phyloP scores from a whole-genome alignment of 2,113 vertebrate species.

The Neodon shergylaensis region DNA sequence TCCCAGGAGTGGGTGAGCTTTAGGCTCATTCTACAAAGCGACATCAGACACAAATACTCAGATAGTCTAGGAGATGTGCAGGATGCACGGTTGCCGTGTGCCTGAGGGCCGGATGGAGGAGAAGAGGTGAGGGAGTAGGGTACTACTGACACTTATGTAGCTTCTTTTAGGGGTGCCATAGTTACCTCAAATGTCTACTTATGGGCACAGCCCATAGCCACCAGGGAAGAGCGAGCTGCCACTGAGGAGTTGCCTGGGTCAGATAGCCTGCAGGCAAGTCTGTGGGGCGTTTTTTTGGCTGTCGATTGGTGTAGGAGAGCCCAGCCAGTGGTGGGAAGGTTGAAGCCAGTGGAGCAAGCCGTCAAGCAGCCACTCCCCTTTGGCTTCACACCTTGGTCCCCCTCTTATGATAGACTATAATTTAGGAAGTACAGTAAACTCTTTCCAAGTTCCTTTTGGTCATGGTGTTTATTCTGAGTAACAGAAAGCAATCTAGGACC shows the following conservation, averaged over 20 bases:
- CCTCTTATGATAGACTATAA: not conserved
- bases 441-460: not conserved
- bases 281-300: not conserved
- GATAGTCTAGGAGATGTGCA: not conserved
- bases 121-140: not conserved
- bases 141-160: not conserved
- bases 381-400: not conserved
- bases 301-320: not conserved
- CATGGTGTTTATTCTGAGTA: not conserved
- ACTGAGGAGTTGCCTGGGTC: not conserved
- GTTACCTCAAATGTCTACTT: not conserved
- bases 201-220: not conserved
- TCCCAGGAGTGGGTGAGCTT: not conserved
- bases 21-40: not conserved
- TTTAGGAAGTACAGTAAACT: not conserved
- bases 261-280: not conserved
- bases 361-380: too few relatives aligned
- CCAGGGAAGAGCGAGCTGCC: not conserved
- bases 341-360: not conserved
- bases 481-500: not conserved
- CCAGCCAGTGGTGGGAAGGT: not conserved
- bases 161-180: not conserved
- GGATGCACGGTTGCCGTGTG: not conserved
- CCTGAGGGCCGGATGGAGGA: too few relatives aligned
- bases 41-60: not conserved